Percentiles rank a stretch among this genome's conserved stretches.
Conservation (phyloP, 2,113 vertebrate genomes). For the Hemibagrus wyckioides region DNA sequence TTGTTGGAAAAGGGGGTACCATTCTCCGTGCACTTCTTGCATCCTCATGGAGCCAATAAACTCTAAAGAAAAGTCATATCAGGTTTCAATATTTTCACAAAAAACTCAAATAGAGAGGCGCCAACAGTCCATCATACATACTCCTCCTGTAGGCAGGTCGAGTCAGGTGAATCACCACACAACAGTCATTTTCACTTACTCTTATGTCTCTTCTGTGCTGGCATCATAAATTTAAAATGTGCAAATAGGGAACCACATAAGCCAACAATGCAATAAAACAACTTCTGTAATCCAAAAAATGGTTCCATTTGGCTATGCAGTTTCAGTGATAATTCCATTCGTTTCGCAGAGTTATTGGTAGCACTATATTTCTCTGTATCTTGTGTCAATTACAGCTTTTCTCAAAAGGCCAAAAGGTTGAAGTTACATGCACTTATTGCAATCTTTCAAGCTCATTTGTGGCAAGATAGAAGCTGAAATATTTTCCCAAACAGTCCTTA, state of each 20-base stretch:
- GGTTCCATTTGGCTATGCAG: not conserved
- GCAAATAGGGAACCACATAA: conserved; percentile 31
- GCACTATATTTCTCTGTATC: not conserved
- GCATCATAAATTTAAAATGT: conserved; percentile 45
- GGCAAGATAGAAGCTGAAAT: conserved; percentile 36
- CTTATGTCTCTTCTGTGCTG: conserved; percentile 50
- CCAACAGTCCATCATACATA: conserved; percentile 49
- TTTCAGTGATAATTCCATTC: not conserved
- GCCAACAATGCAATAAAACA: conserved; percentile 33
- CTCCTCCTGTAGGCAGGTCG: conserved; percentile 11
- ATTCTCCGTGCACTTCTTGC: conserved; percentile 32
- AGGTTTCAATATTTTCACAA: conserved; percentile 45
- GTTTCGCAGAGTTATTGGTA: not conserved
- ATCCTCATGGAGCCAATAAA: conserved; percentile 51
- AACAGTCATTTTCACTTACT: conserved; percentile 36
- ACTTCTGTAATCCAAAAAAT: conserved; percentile 2
- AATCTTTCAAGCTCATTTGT: conserved; percentile 44
- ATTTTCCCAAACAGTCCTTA: conserved; percentile 51
- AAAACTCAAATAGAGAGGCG: conserved; percentile 53
- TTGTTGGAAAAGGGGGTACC: conserved; percentile 36
- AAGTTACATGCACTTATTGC: conserved; percentile 38
- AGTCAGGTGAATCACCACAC: conserved; percentile 40
- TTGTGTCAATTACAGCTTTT: conserved; percentile 28
- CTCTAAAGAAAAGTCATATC: conserved; percentile 50
- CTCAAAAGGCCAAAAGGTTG: conserved; percentile 34